Percentiles rank a stretch among this genome's conserved stretches.
These are phyloP conservation scores for Lepidothrix coronata DNA, from an alignment of 2,113 vertebrate genomes.

Conservation along the genomic window DNA sequence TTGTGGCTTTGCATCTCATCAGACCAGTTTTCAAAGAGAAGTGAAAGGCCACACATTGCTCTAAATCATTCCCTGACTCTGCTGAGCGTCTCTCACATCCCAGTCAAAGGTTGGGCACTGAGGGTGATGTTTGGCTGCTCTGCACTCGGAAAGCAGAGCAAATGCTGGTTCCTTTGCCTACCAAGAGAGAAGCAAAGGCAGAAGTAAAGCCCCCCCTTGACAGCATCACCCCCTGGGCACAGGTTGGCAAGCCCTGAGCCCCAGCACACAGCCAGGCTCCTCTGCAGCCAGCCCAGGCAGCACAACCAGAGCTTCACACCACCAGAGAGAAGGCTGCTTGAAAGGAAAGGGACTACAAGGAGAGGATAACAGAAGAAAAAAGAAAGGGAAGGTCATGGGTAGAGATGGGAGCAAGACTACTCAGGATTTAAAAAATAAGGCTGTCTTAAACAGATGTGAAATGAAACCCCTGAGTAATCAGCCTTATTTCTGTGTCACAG, in stretches of 20 bases:
- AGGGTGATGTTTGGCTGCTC: background rate
- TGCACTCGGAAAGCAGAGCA: background rate
- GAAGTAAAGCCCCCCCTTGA: background rate
- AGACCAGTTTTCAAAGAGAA: background rate
- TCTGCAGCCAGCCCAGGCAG: background rate
- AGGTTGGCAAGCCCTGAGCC: background rate
- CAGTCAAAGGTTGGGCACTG: background rate
- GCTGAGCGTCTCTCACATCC: background rate
- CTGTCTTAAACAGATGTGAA: background rate
- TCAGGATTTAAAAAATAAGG: background rate
- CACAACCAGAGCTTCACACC: background rate
- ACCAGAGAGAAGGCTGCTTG: background rate
- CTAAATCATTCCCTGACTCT: background rate
- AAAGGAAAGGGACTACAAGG: background rate
- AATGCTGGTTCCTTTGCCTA: background rate
- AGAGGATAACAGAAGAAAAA: background rate
- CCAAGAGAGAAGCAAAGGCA: background rate
- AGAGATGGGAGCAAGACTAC: background rate
- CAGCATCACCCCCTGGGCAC: background rate
- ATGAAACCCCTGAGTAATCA: background rate
- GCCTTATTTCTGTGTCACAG: slow-evolving; percentile 49
- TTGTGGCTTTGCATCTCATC: background rate
- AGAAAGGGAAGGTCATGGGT: background rate
- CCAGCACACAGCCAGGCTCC: background rate
- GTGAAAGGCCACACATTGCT: background rate